Base-by-base conservation (phyloP, 2,113 vertebrate genomes). In the Argyrosomus japonicus region DNA sequence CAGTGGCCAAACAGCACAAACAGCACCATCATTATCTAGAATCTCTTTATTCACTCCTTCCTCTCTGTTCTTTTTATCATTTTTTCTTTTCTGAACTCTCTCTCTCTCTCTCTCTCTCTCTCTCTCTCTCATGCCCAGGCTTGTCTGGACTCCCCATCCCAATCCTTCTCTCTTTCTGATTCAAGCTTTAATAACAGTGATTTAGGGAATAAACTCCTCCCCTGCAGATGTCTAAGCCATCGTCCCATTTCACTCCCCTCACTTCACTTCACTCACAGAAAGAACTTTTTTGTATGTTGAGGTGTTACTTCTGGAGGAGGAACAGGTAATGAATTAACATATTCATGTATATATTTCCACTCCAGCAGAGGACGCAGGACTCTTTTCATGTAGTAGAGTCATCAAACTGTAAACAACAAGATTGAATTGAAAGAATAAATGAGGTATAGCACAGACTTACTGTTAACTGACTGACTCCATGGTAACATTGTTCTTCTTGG, bases 191-290 rank as follows among this genome's bases (percentile, higher is more conserved):
- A 93, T 93, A 87, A 92, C 88, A 91, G 87, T 92, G 87, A 86
- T 91, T 94, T 90, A 85, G 77, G 75, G 80, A 89, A 92, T 93
- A 83, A 83, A 93, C 91, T 91, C 89, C 88, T 93, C 77, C 19
- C 71, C 53, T 88, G 88, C 89, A 91, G 90, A 93, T 93, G 88
- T 90, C 89, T 93, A 61, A 84, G 75, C 77, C 76, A 78, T 43
- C 0, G 3, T 48, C 51, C 60, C 32, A 36, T 29, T 45, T 68
- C 53, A 65, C 32, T 58, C 32, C 57, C 71, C 80, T 71, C 57
- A 72, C 65, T 81, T 78, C 64, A 63, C 50, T 79, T 19, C 43
- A 78, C 36, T 87, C 69, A 61, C 71, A 81, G 47, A 71, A 14
- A 81, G 63, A n/a, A 29, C 32, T 43, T 18, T 40, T 51, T 78